These are phyloP conservation scores for Parazoanthus swiftii DNA, from an alignment of 92 coral and sea anemone genomes.

Conservation along the genomic window DNA sequence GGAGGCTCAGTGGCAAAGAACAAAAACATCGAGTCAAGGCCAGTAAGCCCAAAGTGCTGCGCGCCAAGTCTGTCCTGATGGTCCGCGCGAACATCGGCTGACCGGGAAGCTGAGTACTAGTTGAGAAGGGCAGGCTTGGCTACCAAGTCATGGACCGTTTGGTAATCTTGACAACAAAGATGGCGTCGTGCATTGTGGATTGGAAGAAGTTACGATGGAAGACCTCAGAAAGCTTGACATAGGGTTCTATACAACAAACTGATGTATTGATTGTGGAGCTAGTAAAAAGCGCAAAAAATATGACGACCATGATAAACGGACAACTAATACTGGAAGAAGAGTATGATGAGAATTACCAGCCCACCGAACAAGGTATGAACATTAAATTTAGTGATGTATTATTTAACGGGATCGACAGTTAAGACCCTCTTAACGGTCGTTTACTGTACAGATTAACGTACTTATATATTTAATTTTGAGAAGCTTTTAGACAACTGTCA, in stretches of 20 bases:
- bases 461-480: background rate
- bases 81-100: background rate
- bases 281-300: constrained; percentile 9
- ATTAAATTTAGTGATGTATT: background rate
- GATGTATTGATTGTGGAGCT: background rate
- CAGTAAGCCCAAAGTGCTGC: too few relatives aligned
- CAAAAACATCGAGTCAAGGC: too few relatives aligned
- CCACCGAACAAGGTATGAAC: constrained; percentile 86
- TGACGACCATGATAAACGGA: constrained; percentile 90
- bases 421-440: background rate
- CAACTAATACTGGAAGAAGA: constrained; percentile 94
- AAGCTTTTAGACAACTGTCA: background rate
- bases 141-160: constrained; percentile 29
- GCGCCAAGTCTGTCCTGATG: too few relatives aligned
- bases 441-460: background rate
- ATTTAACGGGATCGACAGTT: background rate
- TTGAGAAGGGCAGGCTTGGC: background rate
- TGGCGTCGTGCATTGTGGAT: constrained; percentile 18
- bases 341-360: constrained; percentile 92
- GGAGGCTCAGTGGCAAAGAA: too few relatives aligned
- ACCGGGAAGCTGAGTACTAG: constrained; percentile 25
- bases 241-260: background rate
- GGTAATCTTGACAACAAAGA: constrained; percentile 45
- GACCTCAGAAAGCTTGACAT: background rate
- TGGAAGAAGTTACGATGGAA: constrained; percentile 28